Base-by-base conservation (phyloP, 2,888 invertebrate genomes). In the Chrysolina oricalcia region DNA sequence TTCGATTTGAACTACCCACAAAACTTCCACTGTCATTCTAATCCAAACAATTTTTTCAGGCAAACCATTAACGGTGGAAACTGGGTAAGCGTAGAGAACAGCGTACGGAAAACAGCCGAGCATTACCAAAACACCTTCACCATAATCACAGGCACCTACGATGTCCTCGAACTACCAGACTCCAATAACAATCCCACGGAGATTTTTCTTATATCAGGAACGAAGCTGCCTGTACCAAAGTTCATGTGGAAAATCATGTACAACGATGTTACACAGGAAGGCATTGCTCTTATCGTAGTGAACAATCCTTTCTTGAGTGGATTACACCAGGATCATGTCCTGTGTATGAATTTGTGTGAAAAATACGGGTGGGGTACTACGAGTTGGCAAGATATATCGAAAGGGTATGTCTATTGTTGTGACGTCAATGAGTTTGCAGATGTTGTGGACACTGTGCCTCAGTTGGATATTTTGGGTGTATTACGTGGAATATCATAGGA, bases 161-260 rank as follows among this genome's bases (percentile, higher is more conserved):
- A 87, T 1, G 82, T 89, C 23, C 84, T 90, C 43, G 83, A 85
- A 62, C 84, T 91, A n/a, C 82, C 84, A 3, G 87, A 90, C 82
- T 77, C 73, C n/a, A 83, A 86, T 41, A 85, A 85, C 8, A 81
- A 84, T 23, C 72, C 76, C 43, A 81, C 81, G 9, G 78, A 86
- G 64, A 85, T 91, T 19, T 90, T 87, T 82, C 80, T 91, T 27
- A 87, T 88, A 74, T 80, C 83, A 2, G 80, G 79, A 2, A 80
- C 86, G 23, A 84, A 86, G 73, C 81, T 90, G 17, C 87, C 89
- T 27, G 89, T 90, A 0, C 90, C 90, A 0, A 86, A 89, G 82
- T 89, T 86, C 83, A 86, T 88, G 68, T 91, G 89, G 89, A 91
- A 91, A 84, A 83, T 91, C 27, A 85, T 91, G 2, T 87, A 89